Base-by-base conservation (phyloP, 2,888 invertebrate species). In the Epinotia demarniana region DNA sequence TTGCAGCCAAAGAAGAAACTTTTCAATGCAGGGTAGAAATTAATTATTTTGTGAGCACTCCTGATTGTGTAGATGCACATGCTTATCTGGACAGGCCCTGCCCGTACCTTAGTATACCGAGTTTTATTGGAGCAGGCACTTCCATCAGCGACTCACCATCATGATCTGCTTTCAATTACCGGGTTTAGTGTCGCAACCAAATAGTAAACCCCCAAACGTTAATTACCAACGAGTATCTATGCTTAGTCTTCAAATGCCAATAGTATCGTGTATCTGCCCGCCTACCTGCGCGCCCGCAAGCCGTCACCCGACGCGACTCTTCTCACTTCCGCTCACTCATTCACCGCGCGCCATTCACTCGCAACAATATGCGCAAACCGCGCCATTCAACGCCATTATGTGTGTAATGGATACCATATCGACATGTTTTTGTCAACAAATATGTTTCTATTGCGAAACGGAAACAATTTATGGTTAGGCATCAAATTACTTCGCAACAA, bases 241-340 rank as follows among this genome's bases (percentile, higher is more conserved):
- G 8, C 0, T 18, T 3, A 3, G 18, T n/a, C 16, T 3, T 16
- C 1, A 18, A 27, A 66, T 8, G 39, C 39, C 9, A 39, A 9
- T 39, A 39, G 39, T 39, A 39, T 39, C 39, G 39, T 9, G 39
- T 39, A 39, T 39, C 39, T 9, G 39, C 9, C 23, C 18, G 18
- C 46, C 33, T 64, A n/a, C 66, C 49, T 73, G 58, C 13, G 1
- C 16, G 12, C 72, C 27, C 53, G 23, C 27, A 58, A 57, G 43
- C 43, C n/a, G 73, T 39, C 69, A 63, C 46, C 33, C 23, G 27
- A 49, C 69, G n/a, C 67, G 73, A 67, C 73, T 66, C 66, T 72
- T 64, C 72, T 73, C 72, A 66, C 72, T 73, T 73, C 72, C 72
- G 73, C 70, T 43, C 64, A 39, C 73, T 57, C 68, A 46, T 68